Evolutionary conservation across 1,140 invertebrate genomes (phyloP).

Genomic region (Nilaparvata lugens): DNA sequence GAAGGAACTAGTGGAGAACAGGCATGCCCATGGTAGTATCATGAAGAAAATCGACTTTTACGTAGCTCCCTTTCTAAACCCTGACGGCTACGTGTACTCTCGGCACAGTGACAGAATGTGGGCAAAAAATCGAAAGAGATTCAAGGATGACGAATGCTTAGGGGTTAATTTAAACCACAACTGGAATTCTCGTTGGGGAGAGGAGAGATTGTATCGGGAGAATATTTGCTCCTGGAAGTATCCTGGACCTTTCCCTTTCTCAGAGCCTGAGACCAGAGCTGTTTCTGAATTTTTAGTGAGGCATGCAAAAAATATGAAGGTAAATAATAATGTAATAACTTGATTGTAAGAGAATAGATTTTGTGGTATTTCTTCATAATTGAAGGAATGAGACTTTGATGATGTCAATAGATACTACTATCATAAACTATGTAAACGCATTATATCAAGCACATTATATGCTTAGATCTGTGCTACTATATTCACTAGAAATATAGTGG

Average conservation of each 20-base stretch:
- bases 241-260: constrained; percentile 70
- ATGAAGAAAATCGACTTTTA: constrained; percentile 52
- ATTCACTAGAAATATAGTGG: too few relatives aligned
- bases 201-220: constrained; percentile 58
- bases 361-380: too few relatives aligned
- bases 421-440: too few relatives aligned
- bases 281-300: constrained; percentile 18
- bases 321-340: too few relatives aligned
- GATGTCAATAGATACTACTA: too few relatives aligned
- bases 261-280: constrained; percentile 69
- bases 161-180: constrained; percentile 62
- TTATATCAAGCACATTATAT: too few relatives aligned
- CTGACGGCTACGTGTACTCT: constrained; percentile 50
- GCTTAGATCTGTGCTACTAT: too few relatives aligned
- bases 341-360: too few relatives aligned
- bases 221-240: constrained; percentile 64
- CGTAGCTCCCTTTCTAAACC: constrained; percentile 46
- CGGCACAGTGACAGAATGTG: constrained; percentile 64
- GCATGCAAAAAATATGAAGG: too few relatives aligned
- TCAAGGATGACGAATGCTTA: constrained; percentile 22
- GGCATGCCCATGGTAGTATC: constrained; percentile 53
- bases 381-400: too few relatives aligned
- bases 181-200: constrained; percentile 56
- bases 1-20: constrained; percentile 63
- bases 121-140: constrained; percentile 63